Conservation (phyloP, 2,113 vertebrate genomes). For the Candoia aspera region DNA sequence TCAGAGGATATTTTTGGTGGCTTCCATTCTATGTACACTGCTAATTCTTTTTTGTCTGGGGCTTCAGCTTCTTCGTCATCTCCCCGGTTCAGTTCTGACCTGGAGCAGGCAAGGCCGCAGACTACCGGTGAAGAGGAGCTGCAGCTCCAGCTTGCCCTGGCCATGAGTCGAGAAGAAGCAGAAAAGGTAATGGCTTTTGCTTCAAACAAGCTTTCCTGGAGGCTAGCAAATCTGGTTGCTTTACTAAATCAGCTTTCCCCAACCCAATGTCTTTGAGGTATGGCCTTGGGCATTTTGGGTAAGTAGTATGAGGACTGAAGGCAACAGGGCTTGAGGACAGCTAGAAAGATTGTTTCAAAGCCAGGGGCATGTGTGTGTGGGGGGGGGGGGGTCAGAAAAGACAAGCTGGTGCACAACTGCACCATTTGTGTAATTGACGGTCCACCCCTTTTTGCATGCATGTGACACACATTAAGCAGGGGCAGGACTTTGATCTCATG, state of each 20-base stretch:
- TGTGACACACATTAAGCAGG: background rate
- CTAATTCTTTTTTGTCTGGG: background rate
- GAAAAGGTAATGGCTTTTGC: conserved; percentile 83
- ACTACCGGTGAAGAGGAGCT: conserved; percentile 93
- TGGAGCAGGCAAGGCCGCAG: conserved; percentile 91
- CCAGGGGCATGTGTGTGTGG: background rate
- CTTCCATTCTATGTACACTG: background rate
- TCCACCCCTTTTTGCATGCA: background rate
- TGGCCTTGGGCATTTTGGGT: background rate
- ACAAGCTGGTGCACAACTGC: background rate
- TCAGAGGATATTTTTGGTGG: background rate
- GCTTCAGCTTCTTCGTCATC: conserved; percentile 85
- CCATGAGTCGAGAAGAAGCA: conserved; percentile 94
- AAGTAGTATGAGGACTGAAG: background rate
- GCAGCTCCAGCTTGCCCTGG: conserved; percentile 93
- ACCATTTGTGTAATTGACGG: background rate
- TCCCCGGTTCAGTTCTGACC: conserved; percentile 80
- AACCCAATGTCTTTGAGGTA: background rate
- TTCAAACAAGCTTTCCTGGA: background rate
- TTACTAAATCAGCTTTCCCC: background rate
- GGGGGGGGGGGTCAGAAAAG: background rate
- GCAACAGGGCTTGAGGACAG: background rate
- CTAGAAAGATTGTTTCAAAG: background rate
- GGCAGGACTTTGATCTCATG: background rate
- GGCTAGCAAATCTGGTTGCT: background rate